Percentiles rank a stretch among this genome's conserved stretches.
These are phyloP conservation scores for Actinostola sp. DNA, from an alignment of 92 coral and sea anemone genomes.

Conservation along the genomic window DNA sequence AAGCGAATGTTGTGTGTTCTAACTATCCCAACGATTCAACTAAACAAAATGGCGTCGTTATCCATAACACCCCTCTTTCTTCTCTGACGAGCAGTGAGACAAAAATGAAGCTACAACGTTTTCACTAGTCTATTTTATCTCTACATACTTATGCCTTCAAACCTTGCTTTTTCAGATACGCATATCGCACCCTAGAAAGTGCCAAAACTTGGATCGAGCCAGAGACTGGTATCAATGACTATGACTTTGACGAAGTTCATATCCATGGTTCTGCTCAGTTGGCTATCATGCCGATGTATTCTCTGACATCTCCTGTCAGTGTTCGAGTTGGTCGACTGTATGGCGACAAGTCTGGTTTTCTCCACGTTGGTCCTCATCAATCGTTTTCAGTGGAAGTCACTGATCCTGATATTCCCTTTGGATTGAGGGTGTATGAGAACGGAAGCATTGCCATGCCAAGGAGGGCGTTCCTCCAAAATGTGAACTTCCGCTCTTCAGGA, in stretches of 20 bases:
- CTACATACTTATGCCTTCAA: no score
- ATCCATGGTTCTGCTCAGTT: conserved; percentile 62
- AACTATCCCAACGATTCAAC: no score
- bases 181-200: conserved; percentile 54
- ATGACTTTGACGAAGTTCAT: conserved; percentile 62
- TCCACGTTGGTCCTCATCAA: conserved; percentile 67
- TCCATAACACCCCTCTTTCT: no score
- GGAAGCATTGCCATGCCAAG: conserved; percentile 60
- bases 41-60: no score
- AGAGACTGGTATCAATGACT: conserved; percentile 28
- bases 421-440: conserved; percentile 65
- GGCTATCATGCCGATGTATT: conserved; percentile 41
- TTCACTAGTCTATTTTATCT: no score
- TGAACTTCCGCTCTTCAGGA: conserved; percentile 62
- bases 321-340: conserved; percentile 46
- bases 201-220: conserved; percentile 72
- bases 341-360: conserved; percentile 67
- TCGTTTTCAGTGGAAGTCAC: conserved; percentile 52
- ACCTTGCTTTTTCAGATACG: conserved; percentile 48
- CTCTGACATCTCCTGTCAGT: conserved; percentile 34
- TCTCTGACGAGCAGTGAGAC: no score
- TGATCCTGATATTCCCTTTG: conserved; percentile 70
- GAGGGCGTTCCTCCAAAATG: conserved; percentile 66
- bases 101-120: no score
- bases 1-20: no score